These are phyloP conservation scores for Eupithecia dodoneata DNA, from an alignment of 2,888 invertebrate species.

Conservation along the genomic window DNA sequence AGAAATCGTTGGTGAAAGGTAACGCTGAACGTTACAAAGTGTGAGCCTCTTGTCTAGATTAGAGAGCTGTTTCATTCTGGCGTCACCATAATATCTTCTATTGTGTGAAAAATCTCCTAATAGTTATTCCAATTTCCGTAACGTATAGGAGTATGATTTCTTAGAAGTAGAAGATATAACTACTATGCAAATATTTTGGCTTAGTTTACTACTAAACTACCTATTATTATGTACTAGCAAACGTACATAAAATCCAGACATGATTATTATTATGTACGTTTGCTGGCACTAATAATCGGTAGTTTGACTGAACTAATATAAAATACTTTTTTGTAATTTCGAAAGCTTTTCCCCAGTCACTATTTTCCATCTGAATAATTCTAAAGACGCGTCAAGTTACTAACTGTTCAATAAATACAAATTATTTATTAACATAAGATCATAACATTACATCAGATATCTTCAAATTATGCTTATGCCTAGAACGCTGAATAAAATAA, in stretches of 20 bases:
- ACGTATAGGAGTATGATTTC: background rate
- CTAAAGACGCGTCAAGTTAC: background rate
- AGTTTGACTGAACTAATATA: background rate
- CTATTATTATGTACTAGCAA: background rate
- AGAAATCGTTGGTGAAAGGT: constrained; percentile 62
- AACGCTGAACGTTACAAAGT: constrained; percentile 82
- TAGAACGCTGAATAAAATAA: too few relatives aligned
- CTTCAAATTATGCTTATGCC: too few relatives aligned
- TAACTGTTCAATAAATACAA: background rate
- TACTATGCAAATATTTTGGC: background rate
- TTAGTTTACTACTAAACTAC: background rate
- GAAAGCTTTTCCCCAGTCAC: background rate
- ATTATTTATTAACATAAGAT: too few relatives aligned
- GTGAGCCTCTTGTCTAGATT: constrained; percentile 81
- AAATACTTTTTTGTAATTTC: background rate
- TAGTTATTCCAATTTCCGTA: too few relatives aligned
- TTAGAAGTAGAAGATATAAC: background rate
- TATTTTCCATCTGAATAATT: background rate
- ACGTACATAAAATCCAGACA: background rate
- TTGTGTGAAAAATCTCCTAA: background rate
- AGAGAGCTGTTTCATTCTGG: constrained; percentile 55
- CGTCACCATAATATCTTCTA: background rate
- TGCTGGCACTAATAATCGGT: too few relatives aligned
- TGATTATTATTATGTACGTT: too few relatives aligned
- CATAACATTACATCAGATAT: too few relatives aligned